phyloP scores from a whole-genome alignment of 1,140 invertebrate species.

The Rhagoletis pomonella region DNA sequence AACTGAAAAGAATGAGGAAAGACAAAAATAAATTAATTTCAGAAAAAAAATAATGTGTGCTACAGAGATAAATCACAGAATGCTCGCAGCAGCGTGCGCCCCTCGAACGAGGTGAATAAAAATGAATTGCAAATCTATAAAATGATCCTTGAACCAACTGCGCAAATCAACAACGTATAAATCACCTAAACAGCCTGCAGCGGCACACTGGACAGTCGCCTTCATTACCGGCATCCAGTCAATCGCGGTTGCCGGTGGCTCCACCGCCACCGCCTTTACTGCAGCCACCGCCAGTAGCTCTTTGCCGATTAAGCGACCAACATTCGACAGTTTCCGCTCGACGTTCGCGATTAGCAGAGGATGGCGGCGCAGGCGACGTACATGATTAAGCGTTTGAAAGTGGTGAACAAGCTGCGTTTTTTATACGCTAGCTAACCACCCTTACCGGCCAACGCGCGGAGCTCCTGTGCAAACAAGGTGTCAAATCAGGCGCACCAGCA shows the following conservation, averaged over 20 bases:
- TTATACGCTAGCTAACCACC: background rate
- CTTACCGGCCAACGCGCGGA: background rate
- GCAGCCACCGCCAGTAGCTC: background rate
- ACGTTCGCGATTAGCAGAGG: background rate
- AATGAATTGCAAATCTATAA: background rate
- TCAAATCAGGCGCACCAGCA: slow-evolving; percentile 45
- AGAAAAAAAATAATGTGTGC: background rate
- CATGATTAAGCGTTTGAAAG: slow-evolving; percentile 42
- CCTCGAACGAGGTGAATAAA: background rate
- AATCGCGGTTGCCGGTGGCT: background rate
- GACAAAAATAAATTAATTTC: slow-evolving; percentile 44
- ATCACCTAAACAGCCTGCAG: slow-evolving; percentile 21
- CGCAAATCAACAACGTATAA: slow-evolving; percentile 44
- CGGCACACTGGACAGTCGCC: slow-evolving; percentile 1
- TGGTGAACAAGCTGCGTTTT: background rate
- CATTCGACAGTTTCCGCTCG: background rate
- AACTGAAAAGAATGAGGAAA: slow-evolving; percentile 61
- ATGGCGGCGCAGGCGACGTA: background rate
- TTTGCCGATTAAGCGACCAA: slow-evolving; percentile 1
- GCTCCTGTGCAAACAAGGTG: slow-evolving; percentile 44
- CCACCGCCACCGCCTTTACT: background rate
- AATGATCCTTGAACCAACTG: slow-evolving; percentile 46
- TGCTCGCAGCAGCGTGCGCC: slow-evolving; percentile 4
- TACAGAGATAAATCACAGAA: slow-evolving; percentile 9
- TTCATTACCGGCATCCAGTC: slow-evolving; percentile 39